Evolutionary conservation across 2,113 vertebrate genomes (phyloP).

Genomic region (Ophthalmolycus amberensis): DNA sequence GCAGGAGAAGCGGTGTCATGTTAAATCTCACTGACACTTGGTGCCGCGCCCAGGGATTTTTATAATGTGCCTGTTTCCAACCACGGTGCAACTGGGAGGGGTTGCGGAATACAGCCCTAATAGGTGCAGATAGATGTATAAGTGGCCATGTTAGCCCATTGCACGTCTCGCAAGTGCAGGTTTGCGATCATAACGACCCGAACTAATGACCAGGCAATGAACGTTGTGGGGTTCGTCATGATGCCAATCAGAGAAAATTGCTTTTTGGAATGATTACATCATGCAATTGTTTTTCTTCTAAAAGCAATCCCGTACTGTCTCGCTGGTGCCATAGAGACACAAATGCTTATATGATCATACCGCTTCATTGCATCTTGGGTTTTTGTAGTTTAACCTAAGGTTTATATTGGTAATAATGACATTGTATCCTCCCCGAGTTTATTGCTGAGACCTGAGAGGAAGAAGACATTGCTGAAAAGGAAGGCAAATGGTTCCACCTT

Average conservation of each 20-base stretch:
- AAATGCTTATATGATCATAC: background rate
- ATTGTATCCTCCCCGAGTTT: background rate
- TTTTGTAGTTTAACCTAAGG: background rate
- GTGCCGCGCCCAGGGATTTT: conserved; percentile 53
- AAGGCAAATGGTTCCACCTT: background rate
- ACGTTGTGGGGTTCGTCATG: background rate
- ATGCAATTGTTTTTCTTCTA: background rate
- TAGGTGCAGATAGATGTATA: conserved; percentile 46
- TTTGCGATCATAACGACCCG: conserved; percentile 12
- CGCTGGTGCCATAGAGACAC: background rate
- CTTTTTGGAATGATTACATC: conserved; percentile 15
- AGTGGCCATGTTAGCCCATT: conserved; percentile 14
- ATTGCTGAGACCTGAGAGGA: background rate
- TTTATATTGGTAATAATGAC: background rate
- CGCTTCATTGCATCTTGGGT: background rate
- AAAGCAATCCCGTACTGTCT: conserved; percentile 12
- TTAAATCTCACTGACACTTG: conserved; percentile 71
- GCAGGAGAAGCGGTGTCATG: conserved; percentile 57
- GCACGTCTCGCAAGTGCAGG: conserved; percentile 10
- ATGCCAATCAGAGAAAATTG: conserved; percentile 13
- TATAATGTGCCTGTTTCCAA: conserved; percentile 42
- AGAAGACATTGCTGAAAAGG: background rate
- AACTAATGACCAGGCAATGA: conserved; percentile 12
- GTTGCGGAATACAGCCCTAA: conserved; percentile 15
- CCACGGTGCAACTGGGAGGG: conserved; percentile 19